Conservation (phyloP, 2,888 invertebrate genomes). For the Leucoma salicis region DNA sequence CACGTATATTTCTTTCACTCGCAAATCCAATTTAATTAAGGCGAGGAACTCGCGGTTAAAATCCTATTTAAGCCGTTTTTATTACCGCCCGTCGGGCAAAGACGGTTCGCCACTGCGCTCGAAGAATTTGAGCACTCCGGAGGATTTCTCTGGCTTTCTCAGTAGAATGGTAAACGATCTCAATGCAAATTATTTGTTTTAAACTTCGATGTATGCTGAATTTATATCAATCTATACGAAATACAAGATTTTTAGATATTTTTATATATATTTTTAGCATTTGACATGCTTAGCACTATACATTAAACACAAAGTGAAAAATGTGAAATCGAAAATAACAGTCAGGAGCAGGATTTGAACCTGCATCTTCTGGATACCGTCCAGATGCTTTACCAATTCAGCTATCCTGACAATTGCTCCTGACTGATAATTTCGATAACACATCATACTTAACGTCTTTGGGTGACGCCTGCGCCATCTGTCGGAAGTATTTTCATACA, state of each 20-base stretch:
- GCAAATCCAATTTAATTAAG: constrained; percentile 82
- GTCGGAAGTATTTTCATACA: too few relatives aligned
- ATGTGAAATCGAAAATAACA: too few relatives aligned
- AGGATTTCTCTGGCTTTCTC: constrained; percentile 70
- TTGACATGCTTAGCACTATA: too few relatives aligned
- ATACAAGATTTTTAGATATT: neutral
- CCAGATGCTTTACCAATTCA: too few relatives aligned
- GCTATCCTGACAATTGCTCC: too few relatives aligned
- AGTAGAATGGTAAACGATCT: constrained; percentile 66
- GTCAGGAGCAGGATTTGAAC: too few relatives aligned
- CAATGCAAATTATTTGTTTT: constrained; percentile 68
- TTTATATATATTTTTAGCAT: too few relatives aligned
- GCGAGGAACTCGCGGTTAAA: constrained; percentile 80
- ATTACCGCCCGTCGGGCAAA: constrained; percentile 80
- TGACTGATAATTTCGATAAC: too few relatives aligned
- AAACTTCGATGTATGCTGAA: constrained; percentile 34
- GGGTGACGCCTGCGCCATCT: too few relatives aligned
- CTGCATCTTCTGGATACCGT: too few relatives aligned
- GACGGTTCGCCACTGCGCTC: constrained; percentile 74
- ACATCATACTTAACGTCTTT: too few relatives aligned
- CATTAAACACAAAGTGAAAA: too few relatives aligned
- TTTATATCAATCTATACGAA: constrained; percentile 11
- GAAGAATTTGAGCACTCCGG: constrained; percentile 74
- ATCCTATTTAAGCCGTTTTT: constrained; percentile 82
- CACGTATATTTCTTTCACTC: constrained; percentile 79